These are phyloP conservation scores for Ophioderma brevispina DNA, from an alignment of 35 echinoderm and acorn worm genomes.

Conservation along the genomic window DNA sequence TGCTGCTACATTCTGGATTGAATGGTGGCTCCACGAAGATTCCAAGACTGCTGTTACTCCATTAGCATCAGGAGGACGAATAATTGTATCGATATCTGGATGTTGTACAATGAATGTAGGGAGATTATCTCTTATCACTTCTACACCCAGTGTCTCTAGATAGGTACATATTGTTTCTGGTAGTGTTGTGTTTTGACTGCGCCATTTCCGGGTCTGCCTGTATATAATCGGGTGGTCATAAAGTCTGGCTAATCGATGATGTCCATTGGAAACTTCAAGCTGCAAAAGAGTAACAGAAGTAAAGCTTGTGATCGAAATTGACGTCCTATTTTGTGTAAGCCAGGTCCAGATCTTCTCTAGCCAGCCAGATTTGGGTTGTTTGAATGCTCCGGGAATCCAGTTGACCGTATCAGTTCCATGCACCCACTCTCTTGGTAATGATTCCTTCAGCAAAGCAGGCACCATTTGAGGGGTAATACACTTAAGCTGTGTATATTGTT, in stretches of 20 bases:
- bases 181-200: neutral
- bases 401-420: neutral
- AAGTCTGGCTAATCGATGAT: neutral
- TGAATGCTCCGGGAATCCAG: neutral
- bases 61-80: neutral
- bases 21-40: neutral
- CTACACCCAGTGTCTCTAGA: neutral
- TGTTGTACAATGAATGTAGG: neutral
- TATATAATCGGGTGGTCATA: neutral
- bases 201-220: too few species aligned
- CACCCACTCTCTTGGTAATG: neutral
- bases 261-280: neutral
- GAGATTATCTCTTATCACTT: constrained; percentile 11
- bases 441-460: neutral
- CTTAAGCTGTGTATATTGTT: constrained; percentile 1
- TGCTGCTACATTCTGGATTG: neutral
- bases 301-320: neutral
- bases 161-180: neutral
- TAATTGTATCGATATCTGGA: neutral
- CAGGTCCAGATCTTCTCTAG: neutral
- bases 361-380: neutral
- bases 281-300: neutral
- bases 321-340: neutral
- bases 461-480: neutral
- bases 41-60: neutral